These are phyloP conservation scores for Oscheius sp. DNA, from an alignment of 2,888 invertebrate species.

Conservation along the genomic window DNA sequence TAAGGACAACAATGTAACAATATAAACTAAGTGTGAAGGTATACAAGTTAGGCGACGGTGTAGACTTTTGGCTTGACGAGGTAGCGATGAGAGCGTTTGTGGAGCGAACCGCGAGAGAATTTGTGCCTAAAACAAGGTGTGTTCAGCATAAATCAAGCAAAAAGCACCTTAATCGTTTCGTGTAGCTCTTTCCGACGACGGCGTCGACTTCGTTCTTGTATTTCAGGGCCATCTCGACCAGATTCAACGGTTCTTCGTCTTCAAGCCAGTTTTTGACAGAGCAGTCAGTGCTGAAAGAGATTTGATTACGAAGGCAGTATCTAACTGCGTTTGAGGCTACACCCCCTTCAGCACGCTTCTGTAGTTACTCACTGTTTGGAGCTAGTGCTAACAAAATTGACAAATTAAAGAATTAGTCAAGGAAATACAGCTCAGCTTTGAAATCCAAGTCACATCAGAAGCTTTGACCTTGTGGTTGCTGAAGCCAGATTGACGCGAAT, in stretches of 20 bases:
- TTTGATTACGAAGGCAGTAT: neutral
- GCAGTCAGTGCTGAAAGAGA: constrained; percentile 54
- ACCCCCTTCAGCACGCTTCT: no score
- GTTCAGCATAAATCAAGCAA: neutral
- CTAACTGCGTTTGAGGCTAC: no score
- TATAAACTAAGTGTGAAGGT: neutral
- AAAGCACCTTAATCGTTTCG: constrained; percentile 46
- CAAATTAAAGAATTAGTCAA: no score
- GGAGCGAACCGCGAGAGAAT: constrained; percentile 70
- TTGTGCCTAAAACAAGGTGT: constrained; percentile 54
- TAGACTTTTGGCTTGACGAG: constrained; percentile 67
- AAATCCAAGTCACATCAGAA: no score
- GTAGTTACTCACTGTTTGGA: no score
- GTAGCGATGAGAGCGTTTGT: constrained; percentile 63
- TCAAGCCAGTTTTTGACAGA: constrained; percentile 42
- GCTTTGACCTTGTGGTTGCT: no score
- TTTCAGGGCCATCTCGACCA: constrained; percentile 60
- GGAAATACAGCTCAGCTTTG: no score
- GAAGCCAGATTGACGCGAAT: no score
- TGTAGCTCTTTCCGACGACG: constrained; percentile 57
- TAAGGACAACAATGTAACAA: constrained; percentile 3
- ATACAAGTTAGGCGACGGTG: constrained; percentile 58
- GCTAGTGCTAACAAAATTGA: no score
- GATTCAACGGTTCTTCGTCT: constrained; percentile 45
- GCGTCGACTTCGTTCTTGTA: constrained; percentile 60